Evolutionary conservation across 2,113 vertebrate species (phyloP).

Genomic region (Labeo catla): DNA sequence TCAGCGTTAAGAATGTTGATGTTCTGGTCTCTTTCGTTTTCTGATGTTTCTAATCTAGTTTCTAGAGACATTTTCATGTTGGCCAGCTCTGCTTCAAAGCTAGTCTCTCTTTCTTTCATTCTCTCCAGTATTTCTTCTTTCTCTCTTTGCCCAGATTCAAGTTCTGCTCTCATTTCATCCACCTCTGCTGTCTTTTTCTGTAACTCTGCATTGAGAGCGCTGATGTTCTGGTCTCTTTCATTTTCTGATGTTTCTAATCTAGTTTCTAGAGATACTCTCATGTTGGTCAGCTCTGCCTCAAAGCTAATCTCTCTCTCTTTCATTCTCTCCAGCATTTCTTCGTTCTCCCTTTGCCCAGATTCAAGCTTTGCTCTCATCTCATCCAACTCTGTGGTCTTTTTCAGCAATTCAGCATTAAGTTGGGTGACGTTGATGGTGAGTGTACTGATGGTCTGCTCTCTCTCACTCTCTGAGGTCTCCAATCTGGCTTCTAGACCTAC

Average conservation of each 20-base stretch:
- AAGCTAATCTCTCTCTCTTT: constrained; percentile 51
- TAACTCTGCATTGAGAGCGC: constrained; percentile 47
- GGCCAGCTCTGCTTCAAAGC: constrained; percentile 73
- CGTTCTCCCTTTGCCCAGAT: constrained; percentile 67
- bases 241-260: constrained; percentile 64
- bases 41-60: constrained; percentile 63
- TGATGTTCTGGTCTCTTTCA: constrained; percentile 53
- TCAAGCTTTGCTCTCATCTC: constrained; percentile 67
- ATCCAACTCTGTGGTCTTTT: constrained; percentile 65
- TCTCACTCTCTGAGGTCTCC: constrained; percentile 69
- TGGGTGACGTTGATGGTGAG: constrained; percentile 41
- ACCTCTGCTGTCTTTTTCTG: constrained; percentile 60
- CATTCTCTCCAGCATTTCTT: constrained; percentile 49
- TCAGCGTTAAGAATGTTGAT: constrained; percentile 47
- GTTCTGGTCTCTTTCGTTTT: constrained; percentile 54
- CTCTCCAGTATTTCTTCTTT: not conserved
- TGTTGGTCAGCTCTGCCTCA: constrained; percentile 73
- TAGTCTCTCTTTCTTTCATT: constrained; percentile 56
- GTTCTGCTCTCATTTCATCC: constrained; percentile 63
- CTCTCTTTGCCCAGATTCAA: constrained; percentile 63
- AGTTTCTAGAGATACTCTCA: constrained; percentile 58
- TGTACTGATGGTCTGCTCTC: constrained; percentile 63
- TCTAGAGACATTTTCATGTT: constrained; percentile 58
- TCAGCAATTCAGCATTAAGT: constrained; percentile 33
- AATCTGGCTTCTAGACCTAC: constrained; percentile 59